A percentile compares a stretch with the other conserved stretches of the same genome.
These are phyloP conservation scores for Acomys russatus DNA, from an alignment of 2,797 vertebrate genomes.

Conservation along the genomic window DNA sequence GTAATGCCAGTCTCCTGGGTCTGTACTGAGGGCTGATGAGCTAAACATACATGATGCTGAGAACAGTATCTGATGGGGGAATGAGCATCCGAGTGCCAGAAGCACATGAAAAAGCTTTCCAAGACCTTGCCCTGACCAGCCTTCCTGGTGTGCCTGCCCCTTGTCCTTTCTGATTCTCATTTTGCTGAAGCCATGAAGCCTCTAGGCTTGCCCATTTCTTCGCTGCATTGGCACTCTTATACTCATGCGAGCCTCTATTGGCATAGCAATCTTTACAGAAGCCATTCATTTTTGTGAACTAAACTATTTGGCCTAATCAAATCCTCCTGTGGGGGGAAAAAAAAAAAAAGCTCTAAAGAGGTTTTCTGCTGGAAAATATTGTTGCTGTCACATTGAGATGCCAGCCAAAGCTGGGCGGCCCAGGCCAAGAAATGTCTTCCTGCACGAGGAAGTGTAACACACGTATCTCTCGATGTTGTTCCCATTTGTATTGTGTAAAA, in stretches of 20 bases:
- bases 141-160: not conserved
- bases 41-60: not conserved
- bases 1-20: not conserved
- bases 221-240: not conserved
- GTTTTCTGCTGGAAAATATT: conserved; percentile 57
- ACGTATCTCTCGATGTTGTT: not conserved
- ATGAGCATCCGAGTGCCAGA: not conserved
- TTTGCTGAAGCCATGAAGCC: not conserved
- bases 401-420: conserved; percentile 55
- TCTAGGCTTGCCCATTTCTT: not conserved
- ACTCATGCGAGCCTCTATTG: not conserved
- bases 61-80: not conserved
- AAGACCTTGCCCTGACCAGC: not conserved
- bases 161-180: not conserved
- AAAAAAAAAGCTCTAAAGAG: conserved; percentile 56
- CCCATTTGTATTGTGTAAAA: not conserved
- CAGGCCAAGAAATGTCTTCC: conserved; percentile 22
- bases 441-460: not conserved
- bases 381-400: not conserved
- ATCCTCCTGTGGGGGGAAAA: conserved; percentile 37
- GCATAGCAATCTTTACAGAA: conserved; percentile 31
- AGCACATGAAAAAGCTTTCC: not conserved
- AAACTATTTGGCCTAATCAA: conserved; percentile 64
- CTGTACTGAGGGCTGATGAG: not conserved
- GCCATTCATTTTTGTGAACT: conserved; percentile 3